Conservation (phyloP, 2,113 vertebrate species). For the Andinoacara biseriatus region DNA sequence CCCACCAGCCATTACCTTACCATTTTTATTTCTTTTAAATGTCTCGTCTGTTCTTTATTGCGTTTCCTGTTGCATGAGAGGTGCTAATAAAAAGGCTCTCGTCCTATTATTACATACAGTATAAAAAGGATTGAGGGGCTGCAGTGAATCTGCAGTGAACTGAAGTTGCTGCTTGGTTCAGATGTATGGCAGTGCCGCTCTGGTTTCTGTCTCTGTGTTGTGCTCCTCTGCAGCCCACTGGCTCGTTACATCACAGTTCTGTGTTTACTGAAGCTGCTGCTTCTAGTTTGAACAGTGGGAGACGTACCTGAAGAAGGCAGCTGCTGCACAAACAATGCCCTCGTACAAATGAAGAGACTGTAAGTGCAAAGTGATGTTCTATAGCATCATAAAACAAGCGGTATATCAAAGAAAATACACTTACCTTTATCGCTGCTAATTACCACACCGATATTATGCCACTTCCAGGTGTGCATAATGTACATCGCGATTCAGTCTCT, state of each 20-base stretch:
- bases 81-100: constrained; percentile 4
- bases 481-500: neutral
- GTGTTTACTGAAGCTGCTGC: constrained; percentile 20
- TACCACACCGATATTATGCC: neutral
- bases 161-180: constrained; percentile 1
- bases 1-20: neutral
- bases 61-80: neutral
- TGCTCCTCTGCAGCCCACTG: constrained; percentile 16
- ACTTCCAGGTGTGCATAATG: constrained; percentile 12
- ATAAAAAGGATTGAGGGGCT: neutral
- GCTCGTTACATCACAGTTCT: constrained; percentile 19
- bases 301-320: constrained; percentile 1
- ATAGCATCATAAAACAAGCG: neutral
- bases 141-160: neutral
- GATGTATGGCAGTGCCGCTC: neutral
- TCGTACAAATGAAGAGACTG: neutral
- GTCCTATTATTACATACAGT: neutral
- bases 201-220: neutral
- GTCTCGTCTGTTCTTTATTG: neutral
- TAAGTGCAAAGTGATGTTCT: neutral
- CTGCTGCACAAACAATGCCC: neutral
- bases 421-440: neutral
- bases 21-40: neutral
- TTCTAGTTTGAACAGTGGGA: constrained; percentile 11
- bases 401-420: neutral